Percentiles rank a stretch among this genome's conserved stretches.
Evolutionary conservation across 2,797 vertebrate species (phyloP).

Genomic region (Pitangus sulphuratus): DNA sequence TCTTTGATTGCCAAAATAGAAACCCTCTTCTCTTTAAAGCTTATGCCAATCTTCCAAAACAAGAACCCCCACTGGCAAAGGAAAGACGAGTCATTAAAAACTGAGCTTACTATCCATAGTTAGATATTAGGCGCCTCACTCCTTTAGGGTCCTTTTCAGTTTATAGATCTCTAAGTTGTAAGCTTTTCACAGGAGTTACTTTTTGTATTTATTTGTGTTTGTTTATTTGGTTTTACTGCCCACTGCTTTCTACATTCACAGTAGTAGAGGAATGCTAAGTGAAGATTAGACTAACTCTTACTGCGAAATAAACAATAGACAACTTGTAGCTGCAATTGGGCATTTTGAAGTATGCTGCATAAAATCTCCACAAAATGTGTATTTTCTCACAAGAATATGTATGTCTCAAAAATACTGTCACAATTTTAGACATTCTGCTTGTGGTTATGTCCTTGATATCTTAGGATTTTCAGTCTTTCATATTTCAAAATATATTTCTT

Average conservation of each 20-base stretch:
- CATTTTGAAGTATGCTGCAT: neutral
- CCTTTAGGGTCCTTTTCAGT: neutral
- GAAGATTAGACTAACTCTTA: neutral
- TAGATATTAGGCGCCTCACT: accelerated
- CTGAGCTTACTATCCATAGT: neutral
- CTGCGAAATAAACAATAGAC: neutral
- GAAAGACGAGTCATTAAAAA: neutral
- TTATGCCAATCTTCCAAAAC: neutral
- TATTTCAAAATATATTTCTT: neutral
- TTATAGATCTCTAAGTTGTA: neutral
- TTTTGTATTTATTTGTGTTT: neutral
- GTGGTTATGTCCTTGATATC: neutral
- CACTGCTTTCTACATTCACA: neutral
- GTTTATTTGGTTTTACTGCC: neutral
- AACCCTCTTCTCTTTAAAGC: neutral
- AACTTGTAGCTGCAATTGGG: neutral
- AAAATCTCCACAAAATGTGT: neutral
- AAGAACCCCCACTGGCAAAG: neutral
- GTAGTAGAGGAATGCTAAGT: neutral
- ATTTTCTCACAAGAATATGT: neutral
- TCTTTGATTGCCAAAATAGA: neutral
- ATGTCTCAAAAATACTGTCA: neutral
- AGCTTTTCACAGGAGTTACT: neutral
- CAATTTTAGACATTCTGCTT: neutral
- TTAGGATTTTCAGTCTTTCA: neutral